Base-by-base conservation (phyloP, 2,888 invertebrate species). In the Athalia rosae region DNA sequence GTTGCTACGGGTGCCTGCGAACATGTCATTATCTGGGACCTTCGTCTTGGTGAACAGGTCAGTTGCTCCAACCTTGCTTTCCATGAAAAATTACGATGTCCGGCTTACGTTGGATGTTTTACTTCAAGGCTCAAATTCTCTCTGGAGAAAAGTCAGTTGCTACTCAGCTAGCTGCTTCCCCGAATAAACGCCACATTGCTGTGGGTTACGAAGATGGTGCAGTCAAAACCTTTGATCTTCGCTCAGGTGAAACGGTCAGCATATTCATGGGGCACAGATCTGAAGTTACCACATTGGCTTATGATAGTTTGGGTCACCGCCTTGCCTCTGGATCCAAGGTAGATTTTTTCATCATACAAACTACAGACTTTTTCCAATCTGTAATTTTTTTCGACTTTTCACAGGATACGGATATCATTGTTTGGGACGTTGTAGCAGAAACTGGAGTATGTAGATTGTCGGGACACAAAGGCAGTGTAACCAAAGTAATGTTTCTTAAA, bases 341-440 rank as follows among this genome's bases (percentile, higher is more conserved):
- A 87, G 80, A 58, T 76, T 77, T 58, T 62, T 64, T 64, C 9
- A 64, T 43, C 28, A 61, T 8, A 28, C 8, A 28, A 28, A 28
- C 28, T 2, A 28, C 28, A 28, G 28, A 2, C 1, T 1, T 28
- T 28, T 28, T 28, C 28, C 28, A 28, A 28, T 28, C 28, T 28
- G 28, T 28, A 2, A 28, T 28, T 28, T 28, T 64, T 58, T 74
- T 15, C 61, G 81, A 78, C 76, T 80, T 77, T 79, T 91, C 91
- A 28, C 87, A 96, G 95, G 99, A 99, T 89, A 97, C 97, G 5
- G 96, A 98, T 89, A 93, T 99, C 4, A 96, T 99, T 64, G 92
- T 99, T 1, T 98, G 98, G 95, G 99, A 99, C 91, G 94, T 97
- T 4, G 95, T 99, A 5, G 95, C 96, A 71, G 98, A 98, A 90